Percentiles rank a stretch among this genome's conserved stretches.
phyloP scores from a whole-genome alignment of 2,113 vertebrate species.

The Drymodes brunneopygia region DNA sequence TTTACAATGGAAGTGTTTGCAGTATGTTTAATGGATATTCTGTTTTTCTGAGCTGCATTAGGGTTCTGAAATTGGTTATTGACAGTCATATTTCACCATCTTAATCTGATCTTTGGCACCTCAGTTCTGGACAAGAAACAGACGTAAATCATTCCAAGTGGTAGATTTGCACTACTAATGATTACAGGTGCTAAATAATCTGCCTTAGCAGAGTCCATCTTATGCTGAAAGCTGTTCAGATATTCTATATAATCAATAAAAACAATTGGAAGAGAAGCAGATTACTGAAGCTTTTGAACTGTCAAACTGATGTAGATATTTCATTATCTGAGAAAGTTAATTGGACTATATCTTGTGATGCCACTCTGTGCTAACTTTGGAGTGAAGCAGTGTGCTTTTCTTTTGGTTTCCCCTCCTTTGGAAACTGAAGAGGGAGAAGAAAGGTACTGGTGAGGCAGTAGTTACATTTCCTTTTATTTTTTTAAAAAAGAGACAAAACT shows the following conservation, averaged over 20 bases:
- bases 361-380: not conserved
- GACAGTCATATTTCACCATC: not conserved
- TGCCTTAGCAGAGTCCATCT: not conserved
- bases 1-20: not conserved
- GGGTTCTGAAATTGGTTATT: not conserved
- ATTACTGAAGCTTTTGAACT: not conserved
- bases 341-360: not conserved
- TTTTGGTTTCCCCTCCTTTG: not conserved
- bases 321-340: not conserved
- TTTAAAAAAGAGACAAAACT: not conserved
- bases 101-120: constrained; percentile 11
- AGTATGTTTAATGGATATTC: not conserved
- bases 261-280: not conserved
- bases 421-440: not conserved
- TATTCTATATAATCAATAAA: not conserved
- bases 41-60: not conserved
- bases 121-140: not conserved
- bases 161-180: not conserved
- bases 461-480: not conserved
- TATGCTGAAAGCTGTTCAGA: not conserved
- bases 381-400: not conserved
- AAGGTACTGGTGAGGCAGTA: not conserved
- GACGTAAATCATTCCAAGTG: not conserved
- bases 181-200: not conserved
- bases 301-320: not conserved